These are phyloP conservation scores for Isaurus tuberculatus DNA, from an alignment of 92 coral and sea anemone genomes.

Conservation along the genomic window DNA sequence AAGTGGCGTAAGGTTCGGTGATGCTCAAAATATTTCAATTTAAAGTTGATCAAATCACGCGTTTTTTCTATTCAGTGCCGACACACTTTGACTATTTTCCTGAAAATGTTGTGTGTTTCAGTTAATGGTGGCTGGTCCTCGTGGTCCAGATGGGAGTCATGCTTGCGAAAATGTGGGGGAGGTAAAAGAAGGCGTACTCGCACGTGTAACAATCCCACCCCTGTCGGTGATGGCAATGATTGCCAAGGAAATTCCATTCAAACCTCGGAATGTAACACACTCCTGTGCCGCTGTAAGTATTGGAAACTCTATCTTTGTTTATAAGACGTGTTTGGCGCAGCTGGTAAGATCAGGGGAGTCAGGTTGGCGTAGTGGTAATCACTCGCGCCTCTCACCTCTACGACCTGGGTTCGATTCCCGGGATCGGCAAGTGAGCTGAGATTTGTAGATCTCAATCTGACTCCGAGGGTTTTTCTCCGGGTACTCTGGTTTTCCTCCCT, in stretches of 20 bases:
- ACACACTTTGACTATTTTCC: not conserved
- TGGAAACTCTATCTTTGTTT: not conserved
- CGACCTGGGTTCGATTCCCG: too few relatives aligned
- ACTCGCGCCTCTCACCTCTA: too few relatives aligned
- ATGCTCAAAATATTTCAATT: too few relatives aligned
- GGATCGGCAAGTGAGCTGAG: too few relatives aligned
- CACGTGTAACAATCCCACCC: not conserved
- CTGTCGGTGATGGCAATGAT: not conserved
- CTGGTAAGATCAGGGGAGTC: too few relatives aligned
- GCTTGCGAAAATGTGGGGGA: not conserved
- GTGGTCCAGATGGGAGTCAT: not conserved
- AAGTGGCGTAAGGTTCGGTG: too few relatives aligned
- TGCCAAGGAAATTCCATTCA: not conserved
- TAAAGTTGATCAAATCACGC: not conserved
- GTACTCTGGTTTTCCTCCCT: too few relatives aligned
- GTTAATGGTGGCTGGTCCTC: conserved; percentile 16
- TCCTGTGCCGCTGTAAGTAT: conserved; percentile 1
- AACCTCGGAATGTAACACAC: not conserved
- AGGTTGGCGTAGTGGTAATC: too few relatives aligned
- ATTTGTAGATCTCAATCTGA: too few relatives aligned
- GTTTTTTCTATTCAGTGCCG: too few relatives aligned
- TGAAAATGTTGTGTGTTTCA: not conserved
- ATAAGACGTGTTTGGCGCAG: not conserved
- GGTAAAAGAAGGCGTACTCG: not conserved
- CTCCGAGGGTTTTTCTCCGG: too few relatives aligned